phyloP scores from a whole-genome alignment of 2,888 invertebrate species.

The Agapetus fuscipes region DNA sequence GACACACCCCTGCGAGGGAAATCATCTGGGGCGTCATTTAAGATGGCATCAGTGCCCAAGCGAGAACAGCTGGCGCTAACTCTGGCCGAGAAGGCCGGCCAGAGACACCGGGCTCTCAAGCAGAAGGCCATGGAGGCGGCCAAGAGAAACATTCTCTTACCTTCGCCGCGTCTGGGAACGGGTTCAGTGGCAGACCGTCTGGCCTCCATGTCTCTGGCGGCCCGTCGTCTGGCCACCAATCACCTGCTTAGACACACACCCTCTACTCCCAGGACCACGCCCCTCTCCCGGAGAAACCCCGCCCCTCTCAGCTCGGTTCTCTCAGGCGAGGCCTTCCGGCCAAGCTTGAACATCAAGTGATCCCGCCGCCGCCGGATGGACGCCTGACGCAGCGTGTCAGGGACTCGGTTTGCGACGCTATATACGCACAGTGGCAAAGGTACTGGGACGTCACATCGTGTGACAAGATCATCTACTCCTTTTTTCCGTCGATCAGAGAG shows the following conservation, averaged over 20 bases:
- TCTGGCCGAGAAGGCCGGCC: constrained; percentile 77
- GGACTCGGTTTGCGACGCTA: too few species aligned
- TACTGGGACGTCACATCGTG: too few species aligned
- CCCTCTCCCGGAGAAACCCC: constrained; percentile 22
- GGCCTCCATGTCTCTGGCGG: constrained; percentile 92
- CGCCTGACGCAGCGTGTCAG: too few species aligned
- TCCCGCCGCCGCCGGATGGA: constrained; percentile 22
- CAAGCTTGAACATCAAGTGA: too few species aligned
- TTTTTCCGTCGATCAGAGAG: too few species aligned
- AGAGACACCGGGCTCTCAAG: constrained; percentile 62
- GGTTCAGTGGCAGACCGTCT: constrained; percentile 64
- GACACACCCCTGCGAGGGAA: constrained; percentile 74
- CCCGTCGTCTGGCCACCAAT: constrained; percentile 68
- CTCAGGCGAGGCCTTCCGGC: too few species aligned
- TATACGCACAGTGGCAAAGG: too few species aligned
- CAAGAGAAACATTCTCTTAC: constrained; percentile 49
- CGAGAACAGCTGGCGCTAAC: constrained; percentile 75
- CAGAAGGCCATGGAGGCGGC: constrained; percentile 62
- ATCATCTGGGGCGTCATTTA: constrained; percentile 78
- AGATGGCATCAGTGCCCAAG: constrained; percentile 76
- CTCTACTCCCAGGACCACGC: constrained; percentile 13
- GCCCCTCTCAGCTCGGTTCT: too few species aligned
- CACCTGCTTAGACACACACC: constrained; percentile 13
- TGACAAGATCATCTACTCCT: too few species aligned
- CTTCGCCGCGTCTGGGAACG: constrained; percentile 17